Conservation (phyloP, 2,113 vertebrate genomes). For the Scomber japonicus region DNA sequence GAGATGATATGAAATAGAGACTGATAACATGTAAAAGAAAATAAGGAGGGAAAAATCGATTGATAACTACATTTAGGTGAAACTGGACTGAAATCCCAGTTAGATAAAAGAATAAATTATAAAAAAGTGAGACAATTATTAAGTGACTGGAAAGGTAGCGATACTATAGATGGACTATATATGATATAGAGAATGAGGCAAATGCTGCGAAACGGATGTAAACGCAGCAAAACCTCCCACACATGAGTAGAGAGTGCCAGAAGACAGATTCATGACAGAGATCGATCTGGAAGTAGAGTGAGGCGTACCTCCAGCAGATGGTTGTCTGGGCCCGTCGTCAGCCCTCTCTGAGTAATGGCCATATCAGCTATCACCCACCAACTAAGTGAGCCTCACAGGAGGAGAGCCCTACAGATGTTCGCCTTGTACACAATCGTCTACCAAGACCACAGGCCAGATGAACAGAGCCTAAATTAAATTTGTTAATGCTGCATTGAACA, state of each 20-base stretch:
- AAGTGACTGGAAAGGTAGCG: neutral
- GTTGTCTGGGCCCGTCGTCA: slow-evolving; percentile 71
- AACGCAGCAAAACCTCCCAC: slow-evolving; percentile 10
- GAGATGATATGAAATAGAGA: neutral
- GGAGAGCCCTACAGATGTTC: slow-evolving; percentile 77
- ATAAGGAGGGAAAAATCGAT: neutral
- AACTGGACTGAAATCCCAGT: neutral
- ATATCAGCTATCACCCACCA: slow-evolving; percentile 59
- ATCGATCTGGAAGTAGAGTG: slow-evolving; percentile 76
- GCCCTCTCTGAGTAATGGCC: slow-evolving; percentile 75
- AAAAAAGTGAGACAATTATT: neutral
- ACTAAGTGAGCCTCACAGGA: slow-evolving; percentile 64
- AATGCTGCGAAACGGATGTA: neutral
- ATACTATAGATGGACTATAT: neutral
- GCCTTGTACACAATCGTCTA: slow-evolving; percentile 63
- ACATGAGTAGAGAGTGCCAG: slow-evolving; percentile 30
- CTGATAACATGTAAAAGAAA: neutral
- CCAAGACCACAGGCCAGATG: slow-evolving; percentile 64
- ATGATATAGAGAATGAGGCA: slow-evolving; percentile 4
- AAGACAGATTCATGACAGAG: slow-evolving; percentile 77
- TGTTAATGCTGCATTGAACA: slow-evolving; percentile 67
- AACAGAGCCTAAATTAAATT: slow-evolving; percentile 66
- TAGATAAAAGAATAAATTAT: slow-evolving; percentile 7
- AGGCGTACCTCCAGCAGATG: slow-evolving; percentile 81
- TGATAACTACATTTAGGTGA: neutral